Evolutionary conservation across 2,888 invertebrate genomes (phyloP).

Genomic region (Cantharis rustica): DNA sequence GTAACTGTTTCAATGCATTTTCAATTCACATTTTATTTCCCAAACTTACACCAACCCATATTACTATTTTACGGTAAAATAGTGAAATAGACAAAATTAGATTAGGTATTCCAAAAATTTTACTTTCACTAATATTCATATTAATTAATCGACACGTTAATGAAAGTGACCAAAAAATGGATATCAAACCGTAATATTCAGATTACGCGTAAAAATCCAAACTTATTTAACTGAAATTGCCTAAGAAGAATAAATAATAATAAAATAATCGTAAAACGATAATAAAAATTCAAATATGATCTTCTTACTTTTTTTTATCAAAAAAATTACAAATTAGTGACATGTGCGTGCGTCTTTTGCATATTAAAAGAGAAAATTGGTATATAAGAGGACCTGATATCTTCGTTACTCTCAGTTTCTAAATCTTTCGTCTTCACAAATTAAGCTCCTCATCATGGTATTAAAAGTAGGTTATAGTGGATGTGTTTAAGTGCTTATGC

Average conservation of each 20-base stretch:
- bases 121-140: not conserved
- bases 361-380: not conserved
- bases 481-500: not conserved
- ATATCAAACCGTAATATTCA: not conserved
- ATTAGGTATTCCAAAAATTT: not conserved
- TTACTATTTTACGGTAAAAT: not conserved
- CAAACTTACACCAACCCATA: not conserved
- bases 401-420: not conserved
- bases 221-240: not conserved
- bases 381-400: not conserved
- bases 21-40: not conserved
- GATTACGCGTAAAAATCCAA: not conserved
- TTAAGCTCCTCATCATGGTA: not conserved
- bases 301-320: not conserved
- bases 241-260: not conserved
- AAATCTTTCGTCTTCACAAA: not conserved
- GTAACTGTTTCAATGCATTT: not conserved
- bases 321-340: not conserved
- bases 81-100: not conserved
- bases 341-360: not conserved
- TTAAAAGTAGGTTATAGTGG: not conserved
- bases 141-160: not conserved
- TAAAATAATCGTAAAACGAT: not conserved
- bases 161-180: not conserved
- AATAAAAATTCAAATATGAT: not conserved